Percentiles rank a stretch among this genome's conserved stretches.
These are phyloP conservation scores for Cosmorhoe ocellata DNA, from an alignment of 2,888 invertebrate genomes.

Conservation along the genomic window DNA sequence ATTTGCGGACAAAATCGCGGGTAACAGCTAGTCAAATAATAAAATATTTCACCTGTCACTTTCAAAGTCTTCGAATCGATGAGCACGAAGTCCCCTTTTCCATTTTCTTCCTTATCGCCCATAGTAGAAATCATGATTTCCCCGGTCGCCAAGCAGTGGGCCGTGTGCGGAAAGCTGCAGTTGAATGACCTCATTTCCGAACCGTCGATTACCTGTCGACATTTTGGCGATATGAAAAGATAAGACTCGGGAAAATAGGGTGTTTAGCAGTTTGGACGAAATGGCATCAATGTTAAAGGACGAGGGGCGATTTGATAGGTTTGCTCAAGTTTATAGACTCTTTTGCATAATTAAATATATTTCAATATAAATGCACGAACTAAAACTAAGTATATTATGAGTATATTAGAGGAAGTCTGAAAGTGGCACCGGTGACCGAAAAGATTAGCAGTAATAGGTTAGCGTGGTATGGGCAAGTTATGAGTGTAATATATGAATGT, in stretches of 20 bases:
- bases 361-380: no score
- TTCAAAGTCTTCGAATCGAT: slow-evolving; percentile 92
- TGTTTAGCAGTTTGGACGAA: slow-evolving; percentile 41
- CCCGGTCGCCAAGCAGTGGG: slow-evolving; percentile 96
- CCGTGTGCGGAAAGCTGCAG: slow-evolving; percentile 94
- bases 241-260: slow-evolving; percentile 36
- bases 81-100: slow-evolving; percentile 93
- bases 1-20: no score
- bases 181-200: slow-evolving; percentile 88
- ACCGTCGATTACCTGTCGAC: slow-evolving; percentile 82
- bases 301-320: slow-evolving; percentile 12
- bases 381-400: no score
- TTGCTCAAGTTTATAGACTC: background rate
- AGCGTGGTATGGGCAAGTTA: no score
- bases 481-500: no score
- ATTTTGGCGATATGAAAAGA: slow-evolving; percentile 20
- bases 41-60: slow-evolving; percentile 82
- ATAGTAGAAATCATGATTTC: slow-evolving; percentile 97
- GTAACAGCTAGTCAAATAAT: no score
- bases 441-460: no score
- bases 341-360: background rate
- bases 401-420: no score
- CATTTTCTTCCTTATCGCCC: slow-evolving; percentile 94
- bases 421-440: no score
- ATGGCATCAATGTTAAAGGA: slow-evolving; percentile 26